Base-by-base conservation (phyloP, 2,888 invertebrate genomes). In the Boloria euphrosyne region DNA sequence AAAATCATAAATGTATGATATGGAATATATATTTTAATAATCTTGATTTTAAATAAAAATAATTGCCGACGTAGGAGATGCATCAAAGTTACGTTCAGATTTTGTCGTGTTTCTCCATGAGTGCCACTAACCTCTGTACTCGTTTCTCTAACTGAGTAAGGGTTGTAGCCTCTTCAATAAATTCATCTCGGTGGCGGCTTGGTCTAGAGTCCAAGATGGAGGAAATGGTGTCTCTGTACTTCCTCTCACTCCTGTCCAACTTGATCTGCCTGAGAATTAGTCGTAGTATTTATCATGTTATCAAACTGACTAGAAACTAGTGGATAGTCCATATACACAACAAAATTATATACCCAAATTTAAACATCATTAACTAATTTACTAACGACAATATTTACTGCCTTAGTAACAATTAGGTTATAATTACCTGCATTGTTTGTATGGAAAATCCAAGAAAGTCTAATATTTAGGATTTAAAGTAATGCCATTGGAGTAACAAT, bases 21-120 rank as follows among this genome's bases (percentile, higher is more conserved):
- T 31, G 31, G 31, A 7, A 7, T 31, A 7, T 0, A 31, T n/a
- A n/a, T n/a, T 31, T 10, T 31, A 31, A 31, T 38, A 38, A 10
- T 10, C 7, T 38, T 38, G 0, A 2, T 38, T 7, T 10, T 3
- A 38, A 7, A 3, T 22, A 22, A 38, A 38, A 10, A 4, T 31
- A 31, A 73, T 53, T 73, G 69, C 57, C 71, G 71, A 16, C 75
- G 62, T 31, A 76, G 43, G 51, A 74, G 65, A 52, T 71, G 68
- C 67, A 72, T 73, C 46, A 31, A 63, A 67, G n/a, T 67, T 65
- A 0, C 66, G 14, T 10, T 61, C 46, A 7, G 61, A 51, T 16
- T 65, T 52, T 0, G 60, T 50, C 62, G 44, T 73, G 57, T 67
- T 69, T 72, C 43, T 65, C 65, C 71, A 75, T 73, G 13, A 71